Percentiles rank a stretch among this genome's conserved stretches.
These are phyloP conservation scores for Syngnathus floridae DNA, from an alignment of 2,113 vertebrate genomes.

Conservation along the genomic window DNA sequence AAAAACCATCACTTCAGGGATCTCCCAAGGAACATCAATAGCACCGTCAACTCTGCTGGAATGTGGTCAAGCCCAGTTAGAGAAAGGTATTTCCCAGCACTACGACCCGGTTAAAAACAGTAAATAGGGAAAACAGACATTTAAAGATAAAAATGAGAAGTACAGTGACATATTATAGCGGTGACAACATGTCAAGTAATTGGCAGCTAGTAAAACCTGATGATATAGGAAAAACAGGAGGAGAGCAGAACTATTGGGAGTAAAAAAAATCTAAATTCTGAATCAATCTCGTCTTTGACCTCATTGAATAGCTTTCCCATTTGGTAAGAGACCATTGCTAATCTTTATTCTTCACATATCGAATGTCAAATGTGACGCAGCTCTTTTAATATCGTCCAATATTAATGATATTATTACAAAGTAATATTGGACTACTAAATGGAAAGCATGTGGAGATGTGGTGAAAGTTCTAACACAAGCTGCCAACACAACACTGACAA, in stretches of 20 bases:
- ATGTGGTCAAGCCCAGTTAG: neutral
- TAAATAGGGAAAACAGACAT: conserved; percentile 2
- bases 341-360: neutral
- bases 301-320: conserved; percentile 5
- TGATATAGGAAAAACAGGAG: conserved; percentile 5
- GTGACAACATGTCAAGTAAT: conserved; percentile 9
- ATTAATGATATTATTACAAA: neutral
- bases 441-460: neutral
- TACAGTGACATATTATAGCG: conserved; percentile 1
- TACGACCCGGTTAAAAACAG: neutral
- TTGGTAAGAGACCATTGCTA: neutral
- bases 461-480: conserved; percentile 15
- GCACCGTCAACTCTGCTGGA: neutral
- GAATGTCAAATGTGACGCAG: conserved; percentile 3
- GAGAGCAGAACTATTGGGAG: neutral
- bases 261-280: neutral
- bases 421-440: neutral
- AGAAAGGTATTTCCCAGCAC: conserved; percentile 6
- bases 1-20: neutral
- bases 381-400: neutral
- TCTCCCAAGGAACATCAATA: neutral
- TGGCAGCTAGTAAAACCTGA: conserved; percentile 4
- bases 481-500: conserved; percentile 22
- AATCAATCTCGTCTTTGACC: neutral
- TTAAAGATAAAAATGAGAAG: neutral